phyloP scores from a whole-genome alignment of 2,113 vertebrate genomes.

The Sinosuthora webbiana region DNA sequence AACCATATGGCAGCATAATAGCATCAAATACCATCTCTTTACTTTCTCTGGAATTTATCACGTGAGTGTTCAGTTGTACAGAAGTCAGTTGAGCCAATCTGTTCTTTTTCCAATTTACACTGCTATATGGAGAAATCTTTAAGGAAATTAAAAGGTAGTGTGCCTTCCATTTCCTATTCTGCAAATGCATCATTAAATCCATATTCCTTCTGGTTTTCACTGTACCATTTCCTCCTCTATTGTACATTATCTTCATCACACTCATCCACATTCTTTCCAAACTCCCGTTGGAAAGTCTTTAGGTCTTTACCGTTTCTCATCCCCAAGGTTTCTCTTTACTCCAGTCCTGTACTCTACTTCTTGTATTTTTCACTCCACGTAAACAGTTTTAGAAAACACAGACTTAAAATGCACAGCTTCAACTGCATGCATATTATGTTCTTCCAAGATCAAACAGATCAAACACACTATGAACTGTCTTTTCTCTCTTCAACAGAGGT shows the following conservation, averaged over 20 bases:
- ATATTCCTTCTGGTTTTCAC: background rate
- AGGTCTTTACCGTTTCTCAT: background rate
- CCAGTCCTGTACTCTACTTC: fast-evolving
- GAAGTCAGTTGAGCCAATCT: background rate
- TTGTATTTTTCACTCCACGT: background rate
- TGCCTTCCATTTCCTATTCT: background rate
- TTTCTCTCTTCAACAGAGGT: background rate
- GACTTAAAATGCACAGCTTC: background rate
- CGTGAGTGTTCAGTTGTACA: background rate
- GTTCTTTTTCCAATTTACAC: background rate
- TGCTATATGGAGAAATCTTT: background rate
- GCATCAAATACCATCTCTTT: background rate
- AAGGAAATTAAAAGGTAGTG: background rate
- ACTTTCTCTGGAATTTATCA: background rate
- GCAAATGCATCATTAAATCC: background rate
- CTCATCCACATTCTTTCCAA: background rate
- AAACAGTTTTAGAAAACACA: background rate
- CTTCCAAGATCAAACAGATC: background rate
- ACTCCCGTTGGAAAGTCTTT: background rate
- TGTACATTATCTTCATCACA: background rate
- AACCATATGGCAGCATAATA: background rate
- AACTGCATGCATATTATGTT: background rate
- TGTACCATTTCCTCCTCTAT: background rate
- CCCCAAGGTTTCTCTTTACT: background rate
- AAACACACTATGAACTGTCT: background rate